Evolutionary conservation across 2,888 invertebrate genomes (phyloP), one percentile per base, ranked within the genome.

Genomic region (Papilio protenor): DNA sequence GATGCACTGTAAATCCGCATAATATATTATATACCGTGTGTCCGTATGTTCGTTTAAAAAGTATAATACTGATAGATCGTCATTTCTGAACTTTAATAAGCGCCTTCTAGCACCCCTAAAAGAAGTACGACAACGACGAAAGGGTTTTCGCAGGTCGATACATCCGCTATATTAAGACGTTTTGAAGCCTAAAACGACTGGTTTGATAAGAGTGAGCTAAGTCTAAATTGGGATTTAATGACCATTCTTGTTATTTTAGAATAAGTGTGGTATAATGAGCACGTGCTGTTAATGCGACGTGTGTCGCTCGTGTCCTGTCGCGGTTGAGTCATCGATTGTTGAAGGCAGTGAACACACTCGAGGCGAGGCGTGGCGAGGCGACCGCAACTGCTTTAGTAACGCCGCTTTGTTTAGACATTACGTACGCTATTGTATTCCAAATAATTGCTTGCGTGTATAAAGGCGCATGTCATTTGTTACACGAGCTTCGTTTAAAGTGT

Each of bases 331-430:
- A 69, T 10, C 14, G 66, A 12, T n/a, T 21, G 66, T n/a, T 69
- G 21, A 69, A 45, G 12, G 66, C 12, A 8, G 61, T 14, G 23
- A 4, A 4, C 27, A 12, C 45, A 66, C 40, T 11, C 66, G 66
- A 14, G 8, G 66, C 40, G 40, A 64, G 40, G 66, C 45, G 66
- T 5, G 61, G 61, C 61, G 27, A 27, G 14, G 16, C 27, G 27
- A 61, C 27, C 14, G 61, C 61, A 16, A 5, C 27, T 16, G 27
- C 61, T 59, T 40, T 66, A 69, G 45, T n/a, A 45, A 45, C 66
- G 66, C 45, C n/a, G 66, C 66, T 69, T 45, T 69, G 66, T 69
- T 69, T 69, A n/a, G 40, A 12, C 45, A 69, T 69, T 45, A 45
- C 66, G 45, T 69, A 69, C 45, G 40, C 66, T 45, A 45, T 69